Evolutionary conservation across 2,113 vertebrate genomes (phyloP), one percentile per base, ranked within the genome.

Genomic region (Ancistrus triradiatus): DNA sequence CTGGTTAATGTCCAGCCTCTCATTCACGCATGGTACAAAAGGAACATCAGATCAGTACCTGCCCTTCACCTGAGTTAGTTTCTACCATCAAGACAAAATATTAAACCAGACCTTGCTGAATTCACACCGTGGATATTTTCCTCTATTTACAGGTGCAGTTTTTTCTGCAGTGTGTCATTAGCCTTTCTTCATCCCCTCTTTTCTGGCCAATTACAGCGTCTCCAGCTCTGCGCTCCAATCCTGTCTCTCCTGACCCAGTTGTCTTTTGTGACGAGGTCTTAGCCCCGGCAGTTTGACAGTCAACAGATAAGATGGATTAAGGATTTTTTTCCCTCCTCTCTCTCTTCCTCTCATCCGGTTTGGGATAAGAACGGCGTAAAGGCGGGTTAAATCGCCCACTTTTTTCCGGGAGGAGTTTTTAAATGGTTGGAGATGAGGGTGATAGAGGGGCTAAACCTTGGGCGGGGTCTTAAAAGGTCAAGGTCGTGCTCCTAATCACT

Each of bases 281-380:
- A 89, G 88, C 87, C 75, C 57, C 83, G 83, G 83, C 86, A 86
- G 85, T 89, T 89, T 90, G 88, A 90, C 88, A 90, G 87, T 88
- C 84, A 87, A 88, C 88, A 87, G 88, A 90, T 90, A 90, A 89
- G 87, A 90, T 90, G 88, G 87, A 90, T 90, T 90, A 90, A 86
- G 85, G 80, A 83, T 77, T 81, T 85, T 76, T 85, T 80, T 10
- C 10, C 22, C 7, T 59, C 66, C 59, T 52, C 40, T 51, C 66
- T 51, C 52, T 64, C 57, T 68, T 53, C 53, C 46, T 75, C 72
- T 84, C 87, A 88, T 86, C 87, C 86, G 84, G 84, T 89, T 60
- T 88, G 86, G 89, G 85, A 89, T 88, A 85, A 87, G 84, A 87
- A 86, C 82, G 79, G 86, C 84, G 81, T 90, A 84, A 90, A 90